Evolutionary conservation across 2,888 invertebrate species (phyloP).

Genomic region (Asteroscopus sphinx): DNA sequence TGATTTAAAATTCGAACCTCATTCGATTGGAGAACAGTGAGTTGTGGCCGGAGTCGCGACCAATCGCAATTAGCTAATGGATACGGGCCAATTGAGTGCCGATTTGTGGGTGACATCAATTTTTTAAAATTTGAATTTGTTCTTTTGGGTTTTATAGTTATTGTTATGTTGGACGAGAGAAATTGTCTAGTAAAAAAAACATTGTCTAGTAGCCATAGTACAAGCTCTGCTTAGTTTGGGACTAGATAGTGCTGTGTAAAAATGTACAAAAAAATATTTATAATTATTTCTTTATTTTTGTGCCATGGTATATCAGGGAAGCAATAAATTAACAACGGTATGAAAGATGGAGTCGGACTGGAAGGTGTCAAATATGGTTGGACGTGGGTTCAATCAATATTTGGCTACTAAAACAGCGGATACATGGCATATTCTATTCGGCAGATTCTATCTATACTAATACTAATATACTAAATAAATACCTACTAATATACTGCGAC

Average conservation of each 20-base stretch:
- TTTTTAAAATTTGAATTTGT: conserved; percentile 43
- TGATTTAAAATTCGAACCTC: conserved; percentile 59
- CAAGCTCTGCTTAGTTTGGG: too few species aligned
- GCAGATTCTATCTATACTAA: too few species aligned
- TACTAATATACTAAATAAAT: too few species aligned
- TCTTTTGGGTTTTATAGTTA: conserved; percentile 30
- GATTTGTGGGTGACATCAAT: conserved; percentile 43
- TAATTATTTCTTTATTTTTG: too few species aligned
- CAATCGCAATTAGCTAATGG: conserved; percentile 75
- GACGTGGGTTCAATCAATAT: conserved; percentile 44
- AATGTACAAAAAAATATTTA: too few species aligned
- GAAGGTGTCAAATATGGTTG: conserved; percentile 43
- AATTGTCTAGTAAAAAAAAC: too few species aligned
- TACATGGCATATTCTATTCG: too few species aligned
- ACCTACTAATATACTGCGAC: too few species aligned
- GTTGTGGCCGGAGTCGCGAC: conserved; percentile 60
- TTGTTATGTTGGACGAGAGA: neutral
- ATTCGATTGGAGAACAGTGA: conserved; percentile 57
- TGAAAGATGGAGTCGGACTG: conserved; percentile 30
- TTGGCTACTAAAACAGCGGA: conserved; percentile 15
- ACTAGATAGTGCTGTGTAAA: too few species aligned
- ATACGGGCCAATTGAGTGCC: conserved; percentile 57
- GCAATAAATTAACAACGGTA: conserved; percentile 35
- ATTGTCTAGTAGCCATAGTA: too few species aligned
- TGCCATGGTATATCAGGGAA: too few species aligned